phyloP scores from a whole-genome alignment of 2,113 vertebrate genomes.

The Sander lucioperca region DNA sequence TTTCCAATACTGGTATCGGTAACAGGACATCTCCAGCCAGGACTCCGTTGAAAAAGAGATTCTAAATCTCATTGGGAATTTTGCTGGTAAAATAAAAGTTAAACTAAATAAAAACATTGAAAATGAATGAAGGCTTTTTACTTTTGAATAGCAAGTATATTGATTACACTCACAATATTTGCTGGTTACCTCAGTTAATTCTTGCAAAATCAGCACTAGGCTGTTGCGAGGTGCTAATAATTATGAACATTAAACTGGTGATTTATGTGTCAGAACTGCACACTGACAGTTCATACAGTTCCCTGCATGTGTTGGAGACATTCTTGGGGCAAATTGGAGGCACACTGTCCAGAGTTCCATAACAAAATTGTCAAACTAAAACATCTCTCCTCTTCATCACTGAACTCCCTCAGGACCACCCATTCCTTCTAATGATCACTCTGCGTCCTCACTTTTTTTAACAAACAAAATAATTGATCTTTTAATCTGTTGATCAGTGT shows the following conservation, averaged over 20 bases:
- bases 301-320: not conserved
- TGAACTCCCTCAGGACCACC: not conserved
- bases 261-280: not conserved
- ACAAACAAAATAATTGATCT: not conserved
- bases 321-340: slow-evolving; percentile 22
- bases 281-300: not conserved
- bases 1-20: too few species aligned
- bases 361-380: not conserved
- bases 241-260: not conserved
- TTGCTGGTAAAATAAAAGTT: too few species aligned
- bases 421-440: not conserved
- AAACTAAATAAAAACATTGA: too few species aligned
- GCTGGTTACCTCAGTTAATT: not conserved
- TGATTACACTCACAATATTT: not conserved
- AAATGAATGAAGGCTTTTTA: not conserved
- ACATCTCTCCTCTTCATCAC: not conserved
- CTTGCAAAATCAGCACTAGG: not conserved
- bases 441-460: not conserved
- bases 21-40: too few species aligned
- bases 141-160: slow-evolving; percentile 10
- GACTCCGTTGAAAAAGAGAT: too few species aligned
- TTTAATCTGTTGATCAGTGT: not conserved
- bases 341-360: not conserved
- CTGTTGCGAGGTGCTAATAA: not conserved
- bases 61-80: too few species aligned